Conservation (phyloP, 2,113 vertebrate species). For the Callithrix jacchus region DNA sequence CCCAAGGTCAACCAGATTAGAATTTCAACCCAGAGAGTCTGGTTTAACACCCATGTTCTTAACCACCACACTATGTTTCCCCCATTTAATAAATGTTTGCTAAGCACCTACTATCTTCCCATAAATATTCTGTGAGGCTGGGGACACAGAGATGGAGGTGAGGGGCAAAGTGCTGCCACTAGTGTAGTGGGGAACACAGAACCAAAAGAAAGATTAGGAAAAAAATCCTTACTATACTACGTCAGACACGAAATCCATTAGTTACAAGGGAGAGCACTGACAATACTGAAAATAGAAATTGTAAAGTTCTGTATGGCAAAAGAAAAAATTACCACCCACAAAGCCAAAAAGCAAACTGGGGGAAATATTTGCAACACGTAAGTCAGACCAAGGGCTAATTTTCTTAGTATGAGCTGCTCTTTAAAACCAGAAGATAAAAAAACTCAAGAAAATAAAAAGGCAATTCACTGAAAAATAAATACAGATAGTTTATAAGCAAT, state of each 20-base stretch:
- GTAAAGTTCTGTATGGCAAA: background rate
- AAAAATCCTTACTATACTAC: background rate
- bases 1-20: background rate
- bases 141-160: background rate
- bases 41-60: background rate
- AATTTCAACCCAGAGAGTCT: background rate
- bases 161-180: background rate
- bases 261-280: background rate
- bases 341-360: background rate
- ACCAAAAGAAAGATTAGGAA: background rate
- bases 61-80: background rate
- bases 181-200: background rate
- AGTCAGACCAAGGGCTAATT: constrained; percentile 18
- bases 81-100: background rate
- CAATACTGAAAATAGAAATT: background rate
- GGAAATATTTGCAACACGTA: background rate
- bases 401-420: constrained; percentile 1
- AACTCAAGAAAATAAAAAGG: constrained; percentile 27
- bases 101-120: background rate
- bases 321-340: constrained; percentile 2
- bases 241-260: background rate
- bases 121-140: background rate
- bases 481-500: constrained; percentile 21
- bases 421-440: constrained; percentile 36
- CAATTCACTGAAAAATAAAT: constrained; percentile 46